phyloP scores from a whole-genome alignment of 2,797 vertebrate genomes.

The Pipistrellus pipistrellus region DNA sequence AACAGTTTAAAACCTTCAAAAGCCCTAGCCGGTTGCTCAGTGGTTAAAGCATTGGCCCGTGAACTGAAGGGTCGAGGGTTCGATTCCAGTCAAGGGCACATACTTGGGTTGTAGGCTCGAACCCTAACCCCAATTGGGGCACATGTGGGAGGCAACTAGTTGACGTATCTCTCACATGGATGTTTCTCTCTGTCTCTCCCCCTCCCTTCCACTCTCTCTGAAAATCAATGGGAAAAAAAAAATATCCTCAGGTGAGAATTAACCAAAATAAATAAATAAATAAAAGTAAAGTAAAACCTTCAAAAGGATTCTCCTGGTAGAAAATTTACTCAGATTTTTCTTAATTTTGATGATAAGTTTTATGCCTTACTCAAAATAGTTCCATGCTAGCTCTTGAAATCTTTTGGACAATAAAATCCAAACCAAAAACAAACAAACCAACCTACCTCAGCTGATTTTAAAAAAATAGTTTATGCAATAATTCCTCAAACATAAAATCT shows the following conservation, averaged over 20 bases:
- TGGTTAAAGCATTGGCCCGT: too few relatives aligned
- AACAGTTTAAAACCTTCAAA: constrained; percentile 21
- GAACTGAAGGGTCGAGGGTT: too few relatives aligned
- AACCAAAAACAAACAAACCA: not conserved
- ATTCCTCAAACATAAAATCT: constrained; percentile 47
- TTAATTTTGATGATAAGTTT: not conserved
- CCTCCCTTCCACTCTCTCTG: too few relatives aligned
- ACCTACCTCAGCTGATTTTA: not conserved
- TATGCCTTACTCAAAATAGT: constrained; percentile 50
- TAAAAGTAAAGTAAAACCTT: not conserved
- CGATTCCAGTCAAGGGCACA: too few relatives aligned
- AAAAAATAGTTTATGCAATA: not conserved
- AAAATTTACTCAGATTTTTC: constrained; percentile 33
- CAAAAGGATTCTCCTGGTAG: constrained; percentile 36
- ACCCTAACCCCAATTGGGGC: too few relatives aligned
- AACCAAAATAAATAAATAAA: too few relatives aligned
- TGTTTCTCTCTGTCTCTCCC: too few relatives aligned
- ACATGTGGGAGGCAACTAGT: too few relatives aligned
- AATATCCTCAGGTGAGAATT: too few relatives aligned
- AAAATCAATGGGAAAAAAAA: too few relatives aligned
- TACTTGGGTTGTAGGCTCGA: too few relatives aligned
- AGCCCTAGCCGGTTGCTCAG: not conserved
- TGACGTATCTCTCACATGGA: too few relatives aligned
- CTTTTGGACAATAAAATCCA: not conserved
- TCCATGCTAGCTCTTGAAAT: not conserved